phyloP scores from a whole-genome alignment of 2,888 invertebrate species.

The Ditula angustiorana region DNA sequence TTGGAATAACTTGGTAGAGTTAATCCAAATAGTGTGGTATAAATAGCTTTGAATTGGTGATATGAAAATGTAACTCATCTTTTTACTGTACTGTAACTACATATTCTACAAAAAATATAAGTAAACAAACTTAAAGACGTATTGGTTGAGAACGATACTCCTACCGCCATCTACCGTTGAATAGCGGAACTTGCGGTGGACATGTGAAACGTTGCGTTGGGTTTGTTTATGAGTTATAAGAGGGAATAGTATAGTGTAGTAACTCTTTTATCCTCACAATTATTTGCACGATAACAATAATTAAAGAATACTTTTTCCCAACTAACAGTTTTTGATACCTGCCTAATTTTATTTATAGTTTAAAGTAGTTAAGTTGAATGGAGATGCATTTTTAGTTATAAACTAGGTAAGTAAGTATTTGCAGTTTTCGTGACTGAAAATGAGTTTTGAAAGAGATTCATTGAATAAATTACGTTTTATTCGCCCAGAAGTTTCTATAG shows the following conservation, averaged over 20 bases:
- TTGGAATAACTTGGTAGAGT: neutral
- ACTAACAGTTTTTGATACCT: too few relatives aligned
- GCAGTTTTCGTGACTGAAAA: too few relatives aligned
- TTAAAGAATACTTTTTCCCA: too few relatives aligned
- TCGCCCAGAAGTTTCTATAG: too few relatives aligned
- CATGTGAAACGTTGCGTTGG: neutral
- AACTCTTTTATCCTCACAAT: too few relatives aligned
- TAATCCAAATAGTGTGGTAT: neutral
- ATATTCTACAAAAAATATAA: neutral
- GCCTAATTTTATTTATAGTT: too few relatives aligned
- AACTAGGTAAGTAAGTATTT: too few relatives aligned
- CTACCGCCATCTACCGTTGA: conserved; percentile 65
- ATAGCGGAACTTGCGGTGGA: conserved; percentile 60
- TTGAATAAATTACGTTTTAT: too few relatives aligned
- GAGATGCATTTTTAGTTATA: too few relatives aligned
- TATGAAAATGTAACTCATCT: neutral
- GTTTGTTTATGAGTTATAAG: neutral
- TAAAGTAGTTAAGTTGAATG: too few relatives aligned
- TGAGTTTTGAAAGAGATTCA: too few relatives aligned
- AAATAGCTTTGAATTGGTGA: neutral
- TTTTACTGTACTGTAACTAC: neutral
- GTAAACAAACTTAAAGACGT: neutral
- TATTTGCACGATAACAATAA: too few relatives aligned
- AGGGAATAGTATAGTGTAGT: neutral
- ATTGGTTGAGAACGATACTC: conserved; percentile 48